Percentiles rank a stretch among this genome's conserved stretches.
phyloP scores from a whole-genome alignment of 2,888 invertebrate species.

The Ramazzottius varieornatus region DNA sequence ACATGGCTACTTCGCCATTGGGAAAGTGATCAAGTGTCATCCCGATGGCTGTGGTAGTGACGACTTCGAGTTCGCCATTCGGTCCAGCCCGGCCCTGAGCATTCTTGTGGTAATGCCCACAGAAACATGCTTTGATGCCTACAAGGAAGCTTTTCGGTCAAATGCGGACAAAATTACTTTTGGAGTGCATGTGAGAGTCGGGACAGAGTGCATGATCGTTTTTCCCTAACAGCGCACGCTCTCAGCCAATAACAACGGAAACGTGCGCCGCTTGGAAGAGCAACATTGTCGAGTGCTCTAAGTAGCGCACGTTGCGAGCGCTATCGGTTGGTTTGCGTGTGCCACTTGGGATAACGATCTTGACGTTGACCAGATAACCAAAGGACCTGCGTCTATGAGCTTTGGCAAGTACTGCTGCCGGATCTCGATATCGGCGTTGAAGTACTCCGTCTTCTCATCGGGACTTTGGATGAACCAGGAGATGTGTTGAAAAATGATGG shows the following conservation, averaged over 20 bases:
- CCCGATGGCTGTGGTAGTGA: not conserved
- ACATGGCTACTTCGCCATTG: not conserved
- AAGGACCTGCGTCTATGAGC: slow-evolving; percentile 21
- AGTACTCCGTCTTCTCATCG: slow-evolving; percentile 21
- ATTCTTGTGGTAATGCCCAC: not conserved
- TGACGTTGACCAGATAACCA: no score
- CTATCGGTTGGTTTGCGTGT: no score
- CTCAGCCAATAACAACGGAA: no score
- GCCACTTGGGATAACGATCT: no score
- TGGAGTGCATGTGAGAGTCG: no score
- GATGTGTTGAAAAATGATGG: slow-evolving; percentile 27
- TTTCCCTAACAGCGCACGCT: no score
- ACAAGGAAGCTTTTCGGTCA: not conserved
- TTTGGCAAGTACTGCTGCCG: slow-evolving; percentile 22
- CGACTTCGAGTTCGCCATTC: not conserved
- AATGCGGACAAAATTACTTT: not conserved
- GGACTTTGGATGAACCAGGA: slow-evolving; percentile 23
- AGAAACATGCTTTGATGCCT: slow-evolving; percentile 1
- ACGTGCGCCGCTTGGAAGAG: no score
- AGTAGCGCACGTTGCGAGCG: no score
- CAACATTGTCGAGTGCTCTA: no score
- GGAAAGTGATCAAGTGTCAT: not conserved
- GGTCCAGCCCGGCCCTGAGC: not conserved
- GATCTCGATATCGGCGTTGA: slow-evolving; percentile 18
- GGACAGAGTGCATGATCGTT: no score